phyloP scores from a whole-genome alignment of 2,113 vertebrate species.

The Tetraodon nigroviridis region DNA sequence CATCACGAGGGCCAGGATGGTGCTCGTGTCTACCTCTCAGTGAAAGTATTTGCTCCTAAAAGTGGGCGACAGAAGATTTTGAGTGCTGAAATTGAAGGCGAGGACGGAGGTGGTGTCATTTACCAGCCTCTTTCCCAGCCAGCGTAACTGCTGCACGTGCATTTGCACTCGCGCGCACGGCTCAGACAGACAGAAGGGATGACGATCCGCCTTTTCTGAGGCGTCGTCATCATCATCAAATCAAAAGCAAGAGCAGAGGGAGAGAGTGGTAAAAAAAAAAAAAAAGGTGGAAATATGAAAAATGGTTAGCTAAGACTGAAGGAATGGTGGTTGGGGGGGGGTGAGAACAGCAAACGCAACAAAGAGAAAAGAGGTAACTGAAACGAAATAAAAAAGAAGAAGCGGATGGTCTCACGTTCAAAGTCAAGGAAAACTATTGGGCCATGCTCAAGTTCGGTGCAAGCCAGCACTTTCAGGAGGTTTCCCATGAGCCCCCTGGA shows the following conservation, averaged over 20 bases:
- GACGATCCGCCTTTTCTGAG: conserved; percentile 33
- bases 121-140: conserved; percentile 10
- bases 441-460: conserved; percentile 93
- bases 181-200: conserved; percentile 37
- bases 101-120: conserved; percentile 18
- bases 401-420: conserved; percentile 92
- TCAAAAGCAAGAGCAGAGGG: conserved; percentile 10
- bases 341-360: conserved; percentile 51
- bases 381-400: conserved; percentile 55
- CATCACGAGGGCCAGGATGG: neutral
- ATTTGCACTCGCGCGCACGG: conserved; percentile 29
- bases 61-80: conserved; percentile 5
- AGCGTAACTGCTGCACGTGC: conserved; percentile 12
- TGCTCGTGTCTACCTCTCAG: neutral
- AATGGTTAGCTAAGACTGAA: conserved; percentile 31
- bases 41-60: neutral
- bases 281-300: conserved; percentile 36
- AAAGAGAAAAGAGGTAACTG: conserved; percentile 55
- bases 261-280: conserved; percentile 22
- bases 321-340: conserved; percentile 39
- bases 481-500: conserved; percentile 95
- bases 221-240: conserved; percentile 30
- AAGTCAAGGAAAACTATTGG: conserved; percentile 98
- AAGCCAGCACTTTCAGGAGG: conserved; percentile 95
- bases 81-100: neutral